These are phyloP conservation scores for Peromyscus leucopus DNA, from an alignment of 2,113 vertebrate genomes.

Conservation along the genomic window DNA sequence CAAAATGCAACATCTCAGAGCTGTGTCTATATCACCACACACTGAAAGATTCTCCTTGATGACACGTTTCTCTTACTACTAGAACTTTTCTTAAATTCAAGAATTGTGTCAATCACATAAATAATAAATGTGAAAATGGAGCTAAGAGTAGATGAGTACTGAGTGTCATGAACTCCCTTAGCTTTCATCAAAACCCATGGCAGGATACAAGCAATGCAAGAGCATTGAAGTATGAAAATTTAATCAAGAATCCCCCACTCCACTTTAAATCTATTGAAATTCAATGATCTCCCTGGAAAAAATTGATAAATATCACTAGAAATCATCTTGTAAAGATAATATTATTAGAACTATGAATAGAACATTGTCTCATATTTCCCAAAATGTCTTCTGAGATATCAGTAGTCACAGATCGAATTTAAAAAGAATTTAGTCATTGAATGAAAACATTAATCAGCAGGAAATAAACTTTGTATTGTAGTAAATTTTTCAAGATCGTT, in stretches of 20 bases:
- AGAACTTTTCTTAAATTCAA: constrained; percentile 7
- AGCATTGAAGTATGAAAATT: not conserved
- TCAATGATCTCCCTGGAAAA: not conserved
- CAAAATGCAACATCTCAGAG: not conserved
- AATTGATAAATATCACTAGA: not conserved
- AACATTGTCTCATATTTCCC: constrained; percentile 30
- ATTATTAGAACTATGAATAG: not conserved
- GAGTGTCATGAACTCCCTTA: not conserved
- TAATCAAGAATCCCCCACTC: constrained; percentile 7
- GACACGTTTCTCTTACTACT: not conserved
- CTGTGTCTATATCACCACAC: fast-evolving
- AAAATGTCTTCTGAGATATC: not conserved
- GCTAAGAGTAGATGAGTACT: not conserved
- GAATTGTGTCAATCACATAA: not conserved
- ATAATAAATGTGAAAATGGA: not conserved
- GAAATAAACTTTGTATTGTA: constrained; percentile 28
- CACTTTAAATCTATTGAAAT: constrained; percentile 40
- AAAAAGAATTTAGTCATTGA: constrained; percentile 58
- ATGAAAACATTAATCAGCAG: not conserved
- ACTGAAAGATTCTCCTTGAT: not conserved
- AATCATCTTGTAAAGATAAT: constrained; percentile 12
- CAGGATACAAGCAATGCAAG: not conserved
- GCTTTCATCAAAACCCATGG: not conserved
- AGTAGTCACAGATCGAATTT: constrained; percentile 31
- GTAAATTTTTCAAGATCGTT: not conserved